phyloP scores from a whole-genome alignment of 2,888 invertebrate genomes.

The Cephus runcator region DNA sequence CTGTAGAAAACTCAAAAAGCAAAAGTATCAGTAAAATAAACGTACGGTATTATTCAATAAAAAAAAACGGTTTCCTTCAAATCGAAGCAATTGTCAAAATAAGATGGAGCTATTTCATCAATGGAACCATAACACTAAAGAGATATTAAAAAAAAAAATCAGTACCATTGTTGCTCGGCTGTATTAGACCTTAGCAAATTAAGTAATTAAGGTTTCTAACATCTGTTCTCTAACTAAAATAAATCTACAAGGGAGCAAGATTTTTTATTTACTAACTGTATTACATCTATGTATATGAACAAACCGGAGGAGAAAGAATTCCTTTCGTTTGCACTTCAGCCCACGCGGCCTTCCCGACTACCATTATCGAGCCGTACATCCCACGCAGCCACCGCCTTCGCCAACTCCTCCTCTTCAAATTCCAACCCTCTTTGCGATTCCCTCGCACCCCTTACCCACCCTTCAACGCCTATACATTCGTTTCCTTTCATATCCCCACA shows the following conservation, averaged over 20 bases:
- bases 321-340: background rate
- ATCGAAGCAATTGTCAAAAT: background rate
- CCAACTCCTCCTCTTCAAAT: conserved; percentile 21
- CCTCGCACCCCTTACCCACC: background rate
- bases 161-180: background rate
- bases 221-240: background rate
- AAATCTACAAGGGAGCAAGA: background rate
- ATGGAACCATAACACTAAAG: background rate
- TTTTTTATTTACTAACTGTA: background rate
- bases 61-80: background rate
- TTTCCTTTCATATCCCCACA: background rate
- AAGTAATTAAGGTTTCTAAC: background rate
- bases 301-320: background rate
- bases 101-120: background rate
- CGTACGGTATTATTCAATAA: background rate
- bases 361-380: conserved; percentile 53
- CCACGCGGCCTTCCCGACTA: conserved; percentile 8
- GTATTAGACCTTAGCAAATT: background rate
- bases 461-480: conserved; percentile 1
- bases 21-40: background rate
- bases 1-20: background rate
- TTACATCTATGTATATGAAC: background rate
- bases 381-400: conserved; percentile 49
- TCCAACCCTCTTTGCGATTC: conserved; percentile 14
- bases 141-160: background rate